phyloP scores from a whole-genome alignment of 2,797 vertebrate species.

The Denticeps clupeoides region DNA sequence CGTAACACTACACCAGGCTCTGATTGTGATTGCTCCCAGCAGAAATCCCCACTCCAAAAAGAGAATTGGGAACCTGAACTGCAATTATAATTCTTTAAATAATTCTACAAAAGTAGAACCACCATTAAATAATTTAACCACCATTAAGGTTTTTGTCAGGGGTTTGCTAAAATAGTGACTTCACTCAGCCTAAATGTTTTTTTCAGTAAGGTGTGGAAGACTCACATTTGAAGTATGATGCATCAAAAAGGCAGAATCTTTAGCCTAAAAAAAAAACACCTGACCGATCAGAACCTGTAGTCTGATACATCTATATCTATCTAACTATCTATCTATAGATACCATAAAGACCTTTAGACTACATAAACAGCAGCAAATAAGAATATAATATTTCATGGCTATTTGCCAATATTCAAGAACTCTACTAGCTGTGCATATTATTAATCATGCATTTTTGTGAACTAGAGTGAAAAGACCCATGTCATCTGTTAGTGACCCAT shows the following conservation, averaged over 20 bases:
- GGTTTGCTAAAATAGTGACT: slow-evolving; percentile 65
- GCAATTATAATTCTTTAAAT: slow-evolving; percentile 90
- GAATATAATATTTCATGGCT: slow-evolving; percentile 57
- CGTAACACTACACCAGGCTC: slow-evolving; percentile 74
- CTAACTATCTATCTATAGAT: too few relatives aligned
- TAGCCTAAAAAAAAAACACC: slow-evolving; percentile 17
- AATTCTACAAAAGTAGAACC: slow-evolving; percentile 85
- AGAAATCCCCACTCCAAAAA: slow-evolving; percentile 70
- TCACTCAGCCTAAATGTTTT: slow-evolving; percentile 69
- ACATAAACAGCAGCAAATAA: slow-evolving; percentile 32
- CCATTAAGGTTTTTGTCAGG: slow-evolving; percentile 74
- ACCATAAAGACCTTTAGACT: too few relatives aligned
- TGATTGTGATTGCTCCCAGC: slow-evolving; percentile 79
- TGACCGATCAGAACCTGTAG: slow-evolving; percentile 5
- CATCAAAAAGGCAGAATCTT: too few relatives aligned
- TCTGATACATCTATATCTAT: too few relatives aligned
- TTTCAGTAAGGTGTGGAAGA: slow-evolving; percentile 46
- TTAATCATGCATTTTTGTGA: slow-evolving; percentile 60
- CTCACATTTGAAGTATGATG: too few relatives aligned
- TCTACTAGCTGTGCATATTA: slow-evolving; percentile 48
- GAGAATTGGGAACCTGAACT: slow-evolving; percentile 63
- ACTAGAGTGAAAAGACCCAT: slow-evolving; percentile 55
- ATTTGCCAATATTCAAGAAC: slow-evolving; percentile 46
- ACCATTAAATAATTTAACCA: slow-evolving; percentile 79
- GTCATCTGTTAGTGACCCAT: slow-evolving; percentile 63